Conservation (phyloP, 2,797 vertebrate species). For the Acanthornis magna region DNA sequence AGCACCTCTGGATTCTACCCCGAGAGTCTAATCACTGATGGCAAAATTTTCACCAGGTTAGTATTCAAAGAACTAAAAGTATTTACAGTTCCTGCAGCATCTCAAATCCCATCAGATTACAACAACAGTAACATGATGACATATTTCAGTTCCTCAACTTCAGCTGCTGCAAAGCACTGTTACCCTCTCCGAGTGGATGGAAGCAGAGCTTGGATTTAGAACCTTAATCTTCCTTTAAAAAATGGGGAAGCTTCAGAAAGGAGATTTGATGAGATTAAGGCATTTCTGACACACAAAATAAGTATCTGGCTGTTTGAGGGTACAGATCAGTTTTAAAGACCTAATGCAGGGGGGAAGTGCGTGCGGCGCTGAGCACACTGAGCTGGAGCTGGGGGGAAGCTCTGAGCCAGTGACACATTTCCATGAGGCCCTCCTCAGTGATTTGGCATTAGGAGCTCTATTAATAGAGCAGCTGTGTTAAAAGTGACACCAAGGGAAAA, state of each 20-base stretch:
- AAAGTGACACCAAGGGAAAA: not conserved
- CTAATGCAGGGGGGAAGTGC: not conserved
- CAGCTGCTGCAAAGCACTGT: not conserved
- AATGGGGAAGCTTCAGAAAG: constrained; percentile 29
- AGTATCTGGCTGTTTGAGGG: not conserved
- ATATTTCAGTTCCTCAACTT: not conserved
- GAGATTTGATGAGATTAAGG: constrained; percentile 57
- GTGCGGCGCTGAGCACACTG: not conserved
- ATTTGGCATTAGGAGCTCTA: not conserved
- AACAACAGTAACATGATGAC: not conserved
- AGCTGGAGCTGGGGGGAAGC: not conserved
- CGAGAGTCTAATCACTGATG: not conserved
- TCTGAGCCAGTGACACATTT: not conserved
- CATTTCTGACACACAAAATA: constrained; percentile 30
- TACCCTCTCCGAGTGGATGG: not conserved
- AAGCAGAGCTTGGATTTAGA: constrained; percentile 42
- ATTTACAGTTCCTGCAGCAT: not conserved
- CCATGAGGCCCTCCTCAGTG: not conserved
- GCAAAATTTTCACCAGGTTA: not conserved
- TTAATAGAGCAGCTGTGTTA: not conserved
- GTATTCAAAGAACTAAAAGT: not conserved
- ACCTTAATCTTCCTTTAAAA: constrained; percentile 48
- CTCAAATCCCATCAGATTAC: constrained; percentile 15
- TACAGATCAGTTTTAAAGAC: not conserved
- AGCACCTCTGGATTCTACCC: not conserved